Conservation (phyloP, 2,113 vertebrate species). For the Colossoma macropomum region DNA sequence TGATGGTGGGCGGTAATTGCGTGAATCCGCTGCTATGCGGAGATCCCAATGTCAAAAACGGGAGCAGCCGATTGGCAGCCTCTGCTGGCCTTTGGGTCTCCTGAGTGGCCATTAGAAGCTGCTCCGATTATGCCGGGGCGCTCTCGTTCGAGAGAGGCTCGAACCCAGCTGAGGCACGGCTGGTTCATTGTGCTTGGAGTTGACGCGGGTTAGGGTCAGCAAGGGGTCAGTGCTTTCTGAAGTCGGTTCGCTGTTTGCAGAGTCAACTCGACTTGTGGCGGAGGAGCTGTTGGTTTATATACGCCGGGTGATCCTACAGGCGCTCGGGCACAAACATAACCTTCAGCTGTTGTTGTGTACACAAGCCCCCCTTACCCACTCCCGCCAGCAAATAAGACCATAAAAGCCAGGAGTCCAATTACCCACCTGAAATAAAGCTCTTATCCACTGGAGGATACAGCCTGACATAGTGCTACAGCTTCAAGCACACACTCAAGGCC, state of each 20-base stretch:
- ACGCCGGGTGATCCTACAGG: slow-evolving; percentile 15
- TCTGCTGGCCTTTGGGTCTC: slow-evolving; percentile 56
- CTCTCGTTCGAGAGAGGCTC: slow-evolving; percentile 37
- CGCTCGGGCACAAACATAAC: slow-evolving; percentile 47
- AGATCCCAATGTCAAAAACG: slow-evolving; percentile 59
- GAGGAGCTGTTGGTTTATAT: slow-evolving; percentile 28
- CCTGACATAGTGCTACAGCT: slow-evolving; percentile 51
- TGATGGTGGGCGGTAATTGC: slow-evolving; percentile 63
- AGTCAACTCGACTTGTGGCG: slow-evolving; percentile 23
- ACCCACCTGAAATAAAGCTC: slow-evolving; percentile 60
- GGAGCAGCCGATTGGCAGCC: slow-evolving; percentile 55
- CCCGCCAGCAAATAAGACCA: slow-evolving; percentile 50
- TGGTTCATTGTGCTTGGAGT: background rate
- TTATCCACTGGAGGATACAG: slow-evolving; percentile 50
- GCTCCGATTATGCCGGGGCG: slow-evolving; percentile 55
- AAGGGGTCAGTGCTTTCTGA: slow-evolving; percentile 37
- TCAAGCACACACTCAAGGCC: slow-evolving; percentile 52
- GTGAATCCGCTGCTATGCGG: slow-evolving; percentile 28
- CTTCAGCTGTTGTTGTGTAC: slow-evolving; percentile 55
- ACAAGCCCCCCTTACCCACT: slow-evolving; percentile 54
- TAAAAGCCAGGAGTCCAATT: slow-evolving; percentile 60
- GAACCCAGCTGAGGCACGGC: background rate
- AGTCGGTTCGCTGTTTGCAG: slow-evolving; percentile 24
- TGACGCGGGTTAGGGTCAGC: slow-evolving; percentile 14
- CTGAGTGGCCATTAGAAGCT: slow-evolving; percentile 64